phyloP scores from a whole-genome alignment of 2,888 invertebrate species.

The Listrodromus nycthemerus region DNA sequence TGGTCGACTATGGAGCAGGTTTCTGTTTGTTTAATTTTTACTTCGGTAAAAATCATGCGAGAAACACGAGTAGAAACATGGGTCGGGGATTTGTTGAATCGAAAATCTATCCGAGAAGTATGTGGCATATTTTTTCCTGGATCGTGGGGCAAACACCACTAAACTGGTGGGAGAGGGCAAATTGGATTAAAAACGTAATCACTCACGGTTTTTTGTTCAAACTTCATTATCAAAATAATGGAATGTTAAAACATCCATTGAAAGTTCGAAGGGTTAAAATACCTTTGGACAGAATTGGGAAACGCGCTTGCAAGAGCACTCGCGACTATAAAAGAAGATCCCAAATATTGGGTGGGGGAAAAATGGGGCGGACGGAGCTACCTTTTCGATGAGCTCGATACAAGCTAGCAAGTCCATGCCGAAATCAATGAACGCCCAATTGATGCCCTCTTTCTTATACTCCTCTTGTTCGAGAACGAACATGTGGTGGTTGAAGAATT shows the following conservation, averaged over 20 bases:
- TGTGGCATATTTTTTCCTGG: neutral
- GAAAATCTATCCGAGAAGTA: neutral
- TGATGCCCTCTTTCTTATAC: constrained; percentile 98
- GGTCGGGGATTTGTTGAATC: neutral
- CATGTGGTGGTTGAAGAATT: constrained; percentile 99
- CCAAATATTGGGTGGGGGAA: neutral
- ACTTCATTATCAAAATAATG: constrained; percentile 11
- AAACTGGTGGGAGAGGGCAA: neutral
- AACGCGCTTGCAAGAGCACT: constrained; percentile 68
- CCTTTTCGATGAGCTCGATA: constrained; percentile 99
- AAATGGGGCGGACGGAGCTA: constrained; percentile 84
- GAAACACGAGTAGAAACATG: neutral
- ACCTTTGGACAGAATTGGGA: neutral
- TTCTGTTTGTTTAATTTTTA: neutral
- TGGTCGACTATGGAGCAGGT: neutral
- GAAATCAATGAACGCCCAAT: constrained; percentile 99
- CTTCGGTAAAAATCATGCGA: constrained; percentile 8
- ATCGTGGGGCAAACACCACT: neutral
- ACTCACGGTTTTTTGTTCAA: constrained; percentile 21
- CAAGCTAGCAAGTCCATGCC: constrained; percentile 99
- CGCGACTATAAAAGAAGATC: neutral
- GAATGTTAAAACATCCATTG: neutral
- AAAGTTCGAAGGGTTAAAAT: constrained; percentile 4
- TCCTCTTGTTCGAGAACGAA: constrained; percentile 99
- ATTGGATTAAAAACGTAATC: constrained; percentile 20